Conservation (phyloP, 2,888 invertebrate genomes). For the Rhogogaster chlorosoma region DNA sequence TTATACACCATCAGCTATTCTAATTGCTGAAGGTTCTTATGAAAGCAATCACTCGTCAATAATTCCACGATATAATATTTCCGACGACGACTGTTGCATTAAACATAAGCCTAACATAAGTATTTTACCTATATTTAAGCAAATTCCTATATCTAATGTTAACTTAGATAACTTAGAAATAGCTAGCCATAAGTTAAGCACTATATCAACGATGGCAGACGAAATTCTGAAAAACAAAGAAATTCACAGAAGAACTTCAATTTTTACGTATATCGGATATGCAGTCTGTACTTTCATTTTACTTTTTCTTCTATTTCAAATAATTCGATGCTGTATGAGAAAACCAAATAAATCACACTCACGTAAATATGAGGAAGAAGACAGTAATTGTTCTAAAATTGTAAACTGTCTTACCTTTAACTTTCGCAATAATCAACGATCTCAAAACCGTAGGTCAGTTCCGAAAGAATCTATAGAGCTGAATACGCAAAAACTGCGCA, state of each 20-base stretch:
- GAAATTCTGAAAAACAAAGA: background rate
- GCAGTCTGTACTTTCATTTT: background rate
- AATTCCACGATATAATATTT: background rate
- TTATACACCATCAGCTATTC: background rate
- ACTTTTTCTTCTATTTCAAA: background rate
- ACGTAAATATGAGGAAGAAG: background rate
- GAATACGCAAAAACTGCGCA: background rate
- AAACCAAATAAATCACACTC: background rate
- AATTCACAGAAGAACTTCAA: background rate
- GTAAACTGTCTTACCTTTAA: background rate
- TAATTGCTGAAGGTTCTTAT: background rate
- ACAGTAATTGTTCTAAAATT: background rate
- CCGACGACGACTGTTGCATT: conserved; percentile 11
- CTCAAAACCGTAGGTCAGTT: background rate
- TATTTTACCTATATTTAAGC: background rate
- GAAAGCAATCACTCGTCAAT: background rate
- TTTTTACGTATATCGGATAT: conserved; percentile 13
- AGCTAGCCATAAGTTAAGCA: conserved; percentile 22
- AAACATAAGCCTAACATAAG: background rate
- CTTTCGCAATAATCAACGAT: background rate
- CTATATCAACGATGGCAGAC: background rate
- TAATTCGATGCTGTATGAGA: background rate
- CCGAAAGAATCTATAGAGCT: too few species aligned
- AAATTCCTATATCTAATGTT: background rate
- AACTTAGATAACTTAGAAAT: conserved; percentile 12